These are phyloP conservation scores for Sebastes melanostomus DNA, from an alignment of 2,797 vertebrate species.

Conservation along the genomic window DNA sequence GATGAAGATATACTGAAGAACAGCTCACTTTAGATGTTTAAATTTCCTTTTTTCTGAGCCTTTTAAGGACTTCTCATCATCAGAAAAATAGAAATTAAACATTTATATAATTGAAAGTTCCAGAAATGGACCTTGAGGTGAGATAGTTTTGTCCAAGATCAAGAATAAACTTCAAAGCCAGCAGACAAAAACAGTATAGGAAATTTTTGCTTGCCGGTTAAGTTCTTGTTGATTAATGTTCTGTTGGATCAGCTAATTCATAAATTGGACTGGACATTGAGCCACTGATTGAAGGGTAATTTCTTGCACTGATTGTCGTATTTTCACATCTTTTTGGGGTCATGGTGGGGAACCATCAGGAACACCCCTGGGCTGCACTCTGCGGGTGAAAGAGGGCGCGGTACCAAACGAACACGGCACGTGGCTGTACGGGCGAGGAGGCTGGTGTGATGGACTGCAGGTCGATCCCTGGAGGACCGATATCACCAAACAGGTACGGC, in stretches of 20 bases:
- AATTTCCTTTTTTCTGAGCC: neutral
- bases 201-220: too few species aligned
- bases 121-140: neutral
- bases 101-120: neutral
- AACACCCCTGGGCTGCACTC: conserved; percentile 77
- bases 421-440: conserved; percentile 84
- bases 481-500: conserved; percentile 79
- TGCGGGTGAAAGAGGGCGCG: conserved; percentile 74
- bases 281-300: too few species aligned
- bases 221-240: too few species aligned
- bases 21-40: neutral
- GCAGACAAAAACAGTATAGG: too few species aligned
- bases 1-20: accelerated
- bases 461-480: conserved; percentile 83
- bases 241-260: too few species aligned
- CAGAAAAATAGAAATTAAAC: neutral
- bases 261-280: too few species aligned
- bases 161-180: neutral
- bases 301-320: too few species aligned
- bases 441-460: conserved; percentile 86
- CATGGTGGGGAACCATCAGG: conserved; percentile 52
- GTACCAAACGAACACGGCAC: conserved; percentile 86
- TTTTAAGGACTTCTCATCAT: neutral
- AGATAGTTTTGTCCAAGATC: neutral
- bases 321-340: neutral